These are phyloP conservation scores for Vulpes lagopus DNA, from an alignment of 2,113 vertebrate species.

Conservation along the genomic window DNA sequence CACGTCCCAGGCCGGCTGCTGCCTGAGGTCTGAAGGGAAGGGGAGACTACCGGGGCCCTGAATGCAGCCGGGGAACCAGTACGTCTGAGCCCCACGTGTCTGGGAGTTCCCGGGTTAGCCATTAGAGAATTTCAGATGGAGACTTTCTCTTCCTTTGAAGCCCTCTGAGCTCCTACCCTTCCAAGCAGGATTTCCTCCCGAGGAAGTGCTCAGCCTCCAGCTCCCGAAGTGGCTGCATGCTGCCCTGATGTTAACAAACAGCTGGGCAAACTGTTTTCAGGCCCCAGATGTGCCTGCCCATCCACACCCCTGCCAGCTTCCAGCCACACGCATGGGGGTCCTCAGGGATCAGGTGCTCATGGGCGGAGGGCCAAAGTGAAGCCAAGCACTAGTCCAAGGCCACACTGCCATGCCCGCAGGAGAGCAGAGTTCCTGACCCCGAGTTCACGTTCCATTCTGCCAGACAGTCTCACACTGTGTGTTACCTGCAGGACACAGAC, in stretches of 20 bases:
- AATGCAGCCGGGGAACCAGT: background rate
- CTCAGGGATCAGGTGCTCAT: background rate
- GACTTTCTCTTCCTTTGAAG: background rate
- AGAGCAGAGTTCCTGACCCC: background rate
- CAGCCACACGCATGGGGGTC: background rate
- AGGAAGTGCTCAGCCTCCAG: background rate
- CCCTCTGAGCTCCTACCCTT: background rate
- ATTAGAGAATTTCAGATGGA: background rate
- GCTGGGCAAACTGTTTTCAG: background rate
- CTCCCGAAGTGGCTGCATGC: background rate
- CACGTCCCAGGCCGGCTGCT: background rate
- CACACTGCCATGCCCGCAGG: rapidly evolving
- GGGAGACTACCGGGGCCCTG: background rate
- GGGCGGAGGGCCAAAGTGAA: background rate
- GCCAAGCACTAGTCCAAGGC: background rate
- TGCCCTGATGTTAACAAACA: background rate
- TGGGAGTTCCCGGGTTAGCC: background rate
- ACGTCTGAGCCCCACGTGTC: background rate
- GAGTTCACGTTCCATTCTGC: background rate
- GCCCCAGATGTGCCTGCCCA: background rate
- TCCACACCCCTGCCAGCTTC: background rate
- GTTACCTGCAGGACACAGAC: background rate
- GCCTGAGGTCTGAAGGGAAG: background rate
- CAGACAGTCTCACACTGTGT: background rate
- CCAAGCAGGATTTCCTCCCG: background rate